Conservation (phyloP, 2,888 invertebrate genomes). For the Chrysomela aeneicollis region DNA sequence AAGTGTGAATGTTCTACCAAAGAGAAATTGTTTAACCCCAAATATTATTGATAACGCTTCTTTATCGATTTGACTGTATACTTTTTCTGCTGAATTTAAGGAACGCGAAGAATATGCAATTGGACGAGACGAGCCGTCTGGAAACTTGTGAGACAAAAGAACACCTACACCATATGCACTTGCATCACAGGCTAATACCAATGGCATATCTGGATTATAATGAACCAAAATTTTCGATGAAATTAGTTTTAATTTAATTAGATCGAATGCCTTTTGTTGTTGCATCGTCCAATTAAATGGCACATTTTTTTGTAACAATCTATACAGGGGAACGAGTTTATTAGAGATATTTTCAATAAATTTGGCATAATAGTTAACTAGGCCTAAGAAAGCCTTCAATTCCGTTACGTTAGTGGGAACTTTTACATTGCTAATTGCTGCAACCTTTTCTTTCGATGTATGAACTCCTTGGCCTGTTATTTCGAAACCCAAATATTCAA, state of each 20-base stretch:
- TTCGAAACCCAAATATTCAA: conserved; percentile 34
- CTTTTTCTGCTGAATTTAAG: conserved; percentile 7
- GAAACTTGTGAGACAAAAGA: conserved; percentile 6
- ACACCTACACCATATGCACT: conserved; percentile 13
- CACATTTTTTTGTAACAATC: conserved; percentile 13
- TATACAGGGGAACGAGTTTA: conserved; percentile 3
- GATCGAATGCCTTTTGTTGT: conserved; percentile 8
- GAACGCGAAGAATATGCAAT: conserved; percentile 16
- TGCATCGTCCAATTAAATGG: conserved; percentile 1
- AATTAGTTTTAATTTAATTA: neutral
- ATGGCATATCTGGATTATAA: conserved; percentile 10
- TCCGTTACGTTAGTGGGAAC: conserved; percentile 31
- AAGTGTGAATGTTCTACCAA: conserved; percentile 15
- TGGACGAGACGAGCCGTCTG: conserved; percentile 12
- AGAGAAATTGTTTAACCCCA: conserved; percentile 15
- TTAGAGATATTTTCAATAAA: conserved; percentile 33
- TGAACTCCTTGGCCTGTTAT: conserved; percentile 34
- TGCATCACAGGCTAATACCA: conserved; percentile 7
- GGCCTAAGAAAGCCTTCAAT: conserved; percentile 24
- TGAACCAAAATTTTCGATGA: conserved; percentile 9
- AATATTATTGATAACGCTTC: conserved; percentile 19
- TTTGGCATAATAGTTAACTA: conserved; percentile 37
- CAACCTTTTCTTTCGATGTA: conserved; percentile 30
- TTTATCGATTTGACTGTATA: conserved; percentile 16
- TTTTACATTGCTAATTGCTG: conserved; percentile 32